Conservation (phyloP, 2,113 vertebrate species). For the Tringa solitaria region DNA sequence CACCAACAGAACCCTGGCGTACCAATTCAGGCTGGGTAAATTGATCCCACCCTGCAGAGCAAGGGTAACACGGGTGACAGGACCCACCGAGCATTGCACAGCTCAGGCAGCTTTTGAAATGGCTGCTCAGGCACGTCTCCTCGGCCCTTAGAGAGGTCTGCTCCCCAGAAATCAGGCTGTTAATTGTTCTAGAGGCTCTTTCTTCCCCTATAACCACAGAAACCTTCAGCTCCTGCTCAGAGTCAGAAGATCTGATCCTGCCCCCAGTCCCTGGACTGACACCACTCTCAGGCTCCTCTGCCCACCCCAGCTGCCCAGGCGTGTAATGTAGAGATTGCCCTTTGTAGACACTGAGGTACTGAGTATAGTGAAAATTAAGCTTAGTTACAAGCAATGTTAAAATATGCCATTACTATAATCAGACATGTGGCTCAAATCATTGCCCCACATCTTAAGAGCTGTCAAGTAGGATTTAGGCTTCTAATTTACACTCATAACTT, state of each 20-base stretch:
- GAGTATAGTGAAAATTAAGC: neutral
- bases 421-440: neutral
- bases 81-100: neutral
- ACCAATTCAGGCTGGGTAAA: rapidly evolving
- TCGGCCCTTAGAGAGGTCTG: neutral
- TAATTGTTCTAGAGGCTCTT: neutral
- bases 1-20: neutral
- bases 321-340: neutral
- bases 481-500: neutral
- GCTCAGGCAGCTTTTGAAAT: neutral
- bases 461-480: neutral
- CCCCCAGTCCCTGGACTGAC: rapidly evolving
- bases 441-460: neutral
- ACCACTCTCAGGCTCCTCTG: neutral
- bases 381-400: neutral
- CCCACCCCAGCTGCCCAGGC: too few species aligned
- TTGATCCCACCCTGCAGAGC: neutral
- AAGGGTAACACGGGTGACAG: too few species aligned
- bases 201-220: neutral
- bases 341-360: neutral
- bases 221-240: neutral
- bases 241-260: neutral
- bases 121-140: neutral
- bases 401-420: neutral
- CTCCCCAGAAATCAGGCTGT: neutral